Evolutionary conservation across 1,140 invertebrate species (phyloP), one percentile per base, ranked within the genome.

Genomic region (Planococcus citri): DNA sequence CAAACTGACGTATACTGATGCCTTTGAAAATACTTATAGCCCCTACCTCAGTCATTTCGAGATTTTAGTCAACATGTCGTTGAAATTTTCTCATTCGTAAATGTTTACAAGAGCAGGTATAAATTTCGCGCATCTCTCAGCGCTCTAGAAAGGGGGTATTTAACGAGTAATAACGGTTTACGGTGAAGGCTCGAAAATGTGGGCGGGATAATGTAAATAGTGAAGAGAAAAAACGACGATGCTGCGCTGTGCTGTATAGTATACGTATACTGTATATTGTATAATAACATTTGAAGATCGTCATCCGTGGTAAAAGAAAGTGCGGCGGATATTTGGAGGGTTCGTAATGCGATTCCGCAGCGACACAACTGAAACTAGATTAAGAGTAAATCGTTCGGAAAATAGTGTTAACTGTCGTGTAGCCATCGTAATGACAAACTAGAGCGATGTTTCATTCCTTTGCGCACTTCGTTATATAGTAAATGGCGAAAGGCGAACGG

Each of bases 401-500:
- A 64, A 64, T 64, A 64, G 60, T 64, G 60, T 64, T 64, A 64
- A 64, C 60, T 64, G 60, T 64, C 60, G 60, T 64, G 60, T 64
- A 64, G 60, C 60, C 60, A 64, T 64, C 20, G 60, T 64, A 64
- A 27, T 64, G 60, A 64, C 60, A 64, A 64, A 64, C 60, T 64
- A 64, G 60, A 27, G 60, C 60, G 60, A 64, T 64, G 60, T 64
- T 64, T 64, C 60, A 64, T 64, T 64, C 60, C 60, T 64, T 25
- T 27, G 60, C 60, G 10, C 60, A 27, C 25, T 25, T 64, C 20
- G 60, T 64, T 64, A 64, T 24, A 64, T 17, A 64, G 25, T 25
- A 64, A 64, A 64, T 14, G 17, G 25, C 21, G 60, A 64, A 64
- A 64, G 24, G 25, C 3, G 20, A 25, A 64, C 20, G 17, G 22